phyloP scores from a whole-genome alignment of 2,888 invertebrate genomes.

The Yponomeuta sedellus region DNA sequence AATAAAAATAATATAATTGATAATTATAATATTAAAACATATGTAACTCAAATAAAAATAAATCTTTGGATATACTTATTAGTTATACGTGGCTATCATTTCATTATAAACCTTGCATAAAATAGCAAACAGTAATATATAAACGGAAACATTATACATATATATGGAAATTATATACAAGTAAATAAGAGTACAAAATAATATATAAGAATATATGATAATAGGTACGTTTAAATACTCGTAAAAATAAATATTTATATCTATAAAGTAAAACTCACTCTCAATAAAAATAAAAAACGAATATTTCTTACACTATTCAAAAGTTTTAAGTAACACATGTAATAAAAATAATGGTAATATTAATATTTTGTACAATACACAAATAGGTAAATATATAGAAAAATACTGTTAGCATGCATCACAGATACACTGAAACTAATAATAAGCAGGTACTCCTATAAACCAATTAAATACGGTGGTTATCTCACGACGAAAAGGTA shows the following conservation, averaged over 20 bases:
- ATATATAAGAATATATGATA: background rate
- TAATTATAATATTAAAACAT: background rate
- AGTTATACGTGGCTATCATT: background rate
- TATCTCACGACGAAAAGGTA: conserved; percentile 25
- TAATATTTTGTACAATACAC: conserved; percentile 22
- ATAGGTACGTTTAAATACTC: background rate
- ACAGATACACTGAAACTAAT: conserved; percentile 24
- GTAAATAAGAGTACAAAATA: background rate
- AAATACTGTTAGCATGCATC: conserved; percentile 27
- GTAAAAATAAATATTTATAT: too few species aligned
- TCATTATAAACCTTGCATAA: background rate
- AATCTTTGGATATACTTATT: conserved; percentile 15
- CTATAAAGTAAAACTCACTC: background rate
- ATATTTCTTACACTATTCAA: background rate
- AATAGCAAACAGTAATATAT: background rate
- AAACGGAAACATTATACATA: background rate
- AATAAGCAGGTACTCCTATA: background rate
- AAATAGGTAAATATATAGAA: background rate
- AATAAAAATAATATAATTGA: conserved; percentile 10
- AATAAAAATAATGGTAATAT: conserved; percentile 19
- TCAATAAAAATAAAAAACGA: background rate
- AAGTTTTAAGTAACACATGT: too few species aligned
- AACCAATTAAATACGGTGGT: conserved; percentile 42
- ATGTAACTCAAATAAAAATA: conserved; percentile 7
- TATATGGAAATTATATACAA: conserved; percentile 6